These are phyloP conservation scores for Trachelus tabidus DNA, from an alignment of 2,888 invertebrate species.

Conservation along the genomic window DNA sequence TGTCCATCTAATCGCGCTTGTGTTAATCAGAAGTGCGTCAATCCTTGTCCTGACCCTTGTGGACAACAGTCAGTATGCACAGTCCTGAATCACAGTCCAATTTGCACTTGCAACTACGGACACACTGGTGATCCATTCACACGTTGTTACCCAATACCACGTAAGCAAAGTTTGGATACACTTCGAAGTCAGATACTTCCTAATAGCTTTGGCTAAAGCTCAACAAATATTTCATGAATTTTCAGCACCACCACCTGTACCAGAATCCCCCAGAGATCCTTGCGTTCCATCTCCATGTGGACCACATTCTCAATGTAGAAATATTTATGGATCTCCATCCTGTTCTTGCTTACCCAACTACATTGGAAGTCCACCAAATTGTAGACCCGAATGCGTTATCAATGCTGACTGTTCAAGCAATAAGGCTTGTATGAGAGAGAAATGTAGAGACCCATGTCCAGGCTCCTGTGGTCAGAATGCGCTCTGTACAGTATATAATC, in stretches of 20 bases:
- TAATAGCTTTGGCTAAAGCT: neutral
- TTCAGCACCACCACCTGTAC: constrained; percentile 22
- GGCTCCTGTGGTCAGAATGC: constrained; percentile 64
- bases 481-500: constrained; percentile 58
- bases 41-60: constrained; percentile 55
- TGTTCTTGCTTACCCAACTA: constrained; percentile 54
- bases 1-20: constrained; percentile 66
- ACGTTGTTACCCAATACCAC: constrained; percentile 66
- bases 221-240: neutral
- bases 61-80: constrained; percentile 59
- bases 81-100: constrained; percentile 57
- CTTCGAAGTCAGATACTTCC: neutral
- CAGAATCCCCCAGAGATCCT: constrained; percentile 44
- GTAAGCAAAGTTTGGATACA: constrained; percentile 35
- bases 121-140: constrained; percentile 81
- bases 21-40: constrained; percentile 62
- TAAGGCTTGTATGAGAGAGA: constrained; percentile 55
- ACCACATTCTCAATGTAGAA: constrained; percentile 55
- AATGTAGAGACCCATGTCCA: constrained; percentile 63
- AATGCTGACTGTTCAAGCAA: constrained; percentile 56
- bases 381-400: constrained; percentile 60
- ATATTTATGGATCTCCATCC: constrained; percentile 51
- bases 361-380: constrained; percentile 58
- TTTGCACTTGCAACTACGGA: constrained; percentile 73
- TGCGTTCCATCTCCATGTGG: constrained; percentile 64